Evolutionary conservation across 2,888 invertebrate genomes (phyloP).

Genomic region (Augochlorella aurata): DNA sequence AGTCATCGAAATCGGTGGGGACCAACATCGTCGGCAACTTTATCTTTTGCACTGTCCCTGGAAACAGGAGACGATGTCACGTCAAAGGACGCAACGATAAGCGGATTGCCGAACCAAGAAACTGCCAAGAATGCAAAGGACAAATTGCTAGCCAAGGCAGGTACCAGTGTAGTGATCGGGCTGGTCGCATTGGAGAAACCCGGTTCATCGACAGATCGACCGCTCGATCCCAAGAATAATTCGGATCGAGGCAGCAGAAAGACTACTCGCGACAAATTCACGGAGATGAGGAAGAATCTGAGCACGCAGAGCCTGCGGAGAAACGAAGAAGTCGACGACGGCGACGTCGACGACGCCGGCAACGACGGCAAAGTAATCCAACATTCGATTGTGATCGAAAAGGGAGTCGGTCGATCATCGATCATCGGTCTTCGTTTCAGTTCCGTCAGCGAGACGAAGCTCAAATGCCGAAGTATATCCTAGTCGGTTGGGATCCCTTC

Average conservation of each 20-base stretch:
- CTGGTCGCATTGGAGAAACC: slow-evolving; percentile 33
- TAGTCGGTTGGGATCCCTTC: slow-evolving; percentile 82
- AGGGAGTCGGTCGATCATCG: neutral
- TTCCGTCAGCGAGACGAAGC: slow-evolving; percentile 57
- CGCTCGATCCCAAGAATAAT: neutral
- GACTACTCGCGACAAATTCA: slow-evolving; percentile 49
- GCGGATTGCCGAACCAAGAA: slow-evolving; percentile 6
- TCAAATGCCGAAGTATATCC: slow-evolving; percentile 68
- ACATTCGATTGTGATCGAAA: neutral
- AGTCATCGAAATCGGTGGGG: too few relatives aligned
- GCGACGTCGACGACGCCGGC: slow-evolving; percentile 64
- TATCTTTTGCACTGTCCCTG: neutral
- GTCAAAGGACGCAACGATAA: slow-evolving; percentile 7
- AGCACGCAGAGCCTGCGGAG: slow-evolving; percentile 64
- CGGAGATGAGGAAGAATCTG: slow-evolving; percentile 67
- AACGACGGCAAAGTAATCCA: slow-evolving; percentile 68
- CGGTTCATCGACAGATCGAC: slow-evolving; percentile 34
- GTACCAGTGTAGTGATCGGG: slow-evolving; percentile 24
- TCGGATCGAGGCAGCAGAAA: neutral
- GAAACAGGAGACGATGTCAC: slow-evolving; percentile 21
- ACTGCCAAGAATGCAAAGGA: neutral
- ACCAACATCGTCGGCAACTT: too few relatives aligned
- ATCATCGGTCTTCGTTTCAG: slow-evolving; percentile 47
- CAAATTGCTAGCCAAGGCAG: neutral
- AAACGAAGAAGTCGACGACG: slow-evolving; percentile 59